Base-by-base conservation (phyloP, 2,888 invertebrate genomes). In the Leucoma salicis region DNA sequence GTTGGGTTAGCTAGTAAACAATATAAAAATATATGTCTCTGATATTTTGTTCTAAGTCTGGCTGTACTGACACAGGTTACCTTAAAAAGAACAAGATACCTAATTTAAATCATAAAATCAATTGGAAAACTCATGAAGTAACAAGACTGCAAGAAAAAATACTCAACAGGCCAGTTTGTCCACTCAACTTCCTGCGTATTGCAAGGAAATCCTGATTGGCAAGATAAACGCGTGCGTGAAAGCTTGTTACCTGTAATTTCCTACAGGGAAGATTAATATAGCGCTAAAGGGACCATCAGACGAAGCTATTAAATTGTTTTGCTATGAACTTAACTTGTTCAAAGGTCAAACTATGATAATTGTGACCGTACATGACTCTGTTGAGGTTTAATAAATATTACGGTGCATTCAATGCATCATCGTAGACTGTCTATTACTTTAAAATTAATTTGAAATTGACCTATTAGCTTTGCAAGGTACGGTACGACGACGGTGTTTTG, bases 141-240 rank as follows among this genome's bases (percentile, higher is more conserved):
- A 78, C 69, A 63, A 69, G 70, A 66, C 63, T 47, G 51, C 47
- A 45, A 55, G 63, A 73, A 74, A 64, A 65, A 59, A 59, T 66
- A 64, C 68, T 60, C 43, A 64, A 53, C 65, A 55, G 66, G 73
- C 83, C 76, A 74, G 82, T 82, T 75, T 41, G 49, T 63, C 69
- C 50, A 53, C 52, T 49, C 52, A 57, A 72, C 70, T 79, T 82
- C 79, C 81, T 78, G 72, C 63, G 73, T 52, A 57, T 41, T 46
- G 49, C 55, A 50, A 63, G 65, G 71, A 72, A 69, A 69, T 62
- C 53, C 65, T 63, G 69, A 70, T 65, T 64, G 66, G 64, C 65
- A 64, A 53, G 59, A 57, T 55, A 45, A 63, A 63, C 68, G 69
- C 74, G 70, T 71, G 70, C 66, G 58, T 65, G 48, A 47, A 52